phyloP scores from a whole-genome alignment of 2,888 invertebrate species.

The Drosophila anceps region DNA sequence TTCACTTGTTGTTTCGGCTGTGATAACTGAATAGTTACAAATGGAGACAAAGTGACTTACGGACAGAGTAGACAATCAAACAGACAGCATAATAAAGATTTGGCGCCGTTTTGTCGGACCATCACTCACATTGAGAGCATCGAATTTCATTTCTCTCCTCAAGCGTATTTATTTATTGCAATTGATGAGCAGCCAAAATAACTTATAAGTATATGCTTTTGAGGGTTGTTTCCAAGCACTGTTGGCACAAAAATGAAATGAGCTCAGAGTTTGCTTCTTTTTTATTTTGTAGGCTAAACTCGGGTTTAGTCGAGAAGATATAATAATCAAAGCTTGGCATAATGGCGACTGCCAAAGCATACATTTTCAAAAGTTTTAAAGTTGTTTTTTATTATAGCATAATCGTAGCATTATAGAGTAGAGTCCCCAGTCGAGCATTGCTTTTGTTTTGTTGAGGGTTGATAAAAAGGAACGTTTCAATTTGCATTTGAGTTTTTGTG shows the following conservation, averaged over 20 bases:
- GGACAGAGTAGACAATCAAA: background rate
- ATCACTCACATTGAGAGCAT: background rate
- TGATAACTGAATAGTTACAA: slow-evolving; percentile 32
- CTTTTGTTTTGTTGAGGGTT: background rate
- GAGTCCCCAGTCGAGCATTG: background rate
- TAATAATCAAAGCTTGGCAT: background rate
- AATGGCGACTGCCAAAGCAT: background rate
- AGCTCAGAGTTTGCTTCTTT: background rate
- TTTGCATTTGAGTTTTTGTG: slow-evolving; percentile 8
- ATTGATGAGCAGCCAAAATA: slow-evolving; percentile 12
- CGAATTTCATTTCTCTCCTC: slow-evolving; percentile 4
- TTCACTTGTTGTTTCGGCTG: slow-evolving; percentile 21
- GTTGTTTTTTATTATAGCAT: background rate
- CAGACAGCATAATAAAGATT: slow-evolving; percentile 7
- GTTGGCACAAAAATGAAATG: slow-evolving; percentile 1
- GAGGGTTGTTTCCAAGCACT: slow-evolving; percentile 22
- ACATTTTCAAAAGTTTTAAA: background rate
- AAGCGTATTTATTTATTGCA: slow-evolving; percentile 41
- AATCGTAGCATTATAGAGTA: background rate
- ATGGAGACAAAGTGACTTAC: background rate
- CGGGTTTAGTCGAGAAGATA: background rate
- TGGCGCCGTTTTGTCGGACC: slow-evolving; percentile 40
- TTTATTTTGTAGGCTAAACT: background rate
- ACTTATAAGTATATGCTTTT: slow-evolving; percentile 11
- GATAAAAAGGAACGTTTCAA: background rate